Percentiles rank a stretch among this genome's conserved stretches.
phyloP scores from a whole-genome alignment of 30 jellyfish, hydroid and myxozoan species.

The Cassiopea andromeda region DNA sequence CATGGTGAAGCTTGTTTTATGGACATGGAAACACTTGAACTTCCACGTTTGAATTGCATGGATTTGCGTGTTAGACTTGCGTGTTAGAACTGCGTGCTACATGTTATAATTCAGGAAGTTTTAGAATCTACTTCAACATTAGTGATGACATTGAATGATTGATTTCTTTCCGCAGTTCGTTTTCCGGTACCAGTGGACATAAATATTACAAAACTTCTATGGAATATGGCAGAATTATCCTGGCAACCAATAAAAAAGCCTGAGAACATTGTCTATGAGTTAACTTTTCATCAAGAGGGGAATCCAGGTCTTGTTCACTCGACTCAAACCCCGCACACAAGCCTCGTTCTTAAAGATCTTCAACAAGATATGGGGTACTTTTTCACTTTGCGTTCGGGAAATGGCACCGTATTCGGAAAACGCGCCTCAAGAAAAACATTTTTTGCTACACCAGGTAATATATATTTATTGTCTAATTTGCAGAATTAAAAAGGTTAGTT shows the following conservation, averaged over 20 bases:
- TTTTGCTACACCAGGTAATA: slow-evolving; percentile 38
- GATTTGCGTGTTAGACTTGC: no score
- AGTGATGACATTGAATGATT: background rate
- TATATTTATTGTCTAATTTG: background rate
- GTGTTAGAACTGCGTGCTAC: no score
- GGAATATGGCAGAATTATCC: slow-evolving; percentile 24
- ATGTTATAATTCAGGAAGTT: no score
- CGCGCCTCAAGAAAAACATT: background rate
- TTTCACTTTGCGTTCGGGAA: slow-evolving; percentile 28
- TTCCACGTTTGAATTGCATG: no score
- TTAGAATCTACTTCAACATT: no score
- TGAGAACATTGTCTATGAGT: slow-evolving; percentile 5
- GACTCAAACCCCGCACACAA: background rate
- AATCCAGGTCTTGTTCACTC: background rate
- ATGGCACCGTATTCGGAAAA: slow-evolving; percentile 29
- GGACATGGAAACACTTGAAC: no score
- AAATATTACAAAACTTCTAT: background rate
- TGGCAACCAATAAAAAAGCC: slow-evolving; percentile 26
- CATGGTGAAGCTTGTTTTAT: no score
- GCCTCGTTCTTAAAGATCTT: background rate
- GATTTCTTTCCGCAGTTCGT: slow-evolving; percentile 24
- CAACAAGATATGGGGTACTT: slow-evolving; percentile 23
- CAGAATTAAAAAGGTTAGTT: background rate
- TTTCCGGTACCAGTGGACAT: slow-evolving; percentile 18
- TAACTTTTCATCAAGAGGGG: slow-evolving; percentile 4